phyloP scores from a whole-genome alignment of 1,140 invertebrate species.

The Meloidogyne floridensis region DNA sequence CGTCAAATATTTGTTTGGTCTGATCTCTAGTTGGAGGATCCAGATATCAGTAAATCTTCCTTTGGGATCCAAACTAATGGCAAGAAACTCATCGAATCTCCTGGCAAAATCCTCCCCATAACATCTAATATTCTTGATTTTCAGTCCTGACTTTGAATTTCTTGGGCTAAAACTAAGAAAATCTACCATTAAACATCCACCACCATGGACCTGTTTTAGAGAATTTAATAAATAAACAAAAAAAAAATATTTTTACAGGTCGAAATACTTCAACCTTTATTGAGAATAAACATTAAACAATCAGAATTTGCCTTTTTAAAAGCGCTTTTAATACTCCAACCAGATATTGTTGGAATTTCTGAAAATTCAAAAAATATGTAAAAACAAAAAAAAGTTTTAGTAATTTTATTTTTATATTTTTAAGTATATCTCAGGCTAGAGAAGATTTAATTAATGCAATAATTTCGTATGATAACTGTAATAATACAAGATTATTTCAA shows the following conservation, averaged over 20 bases:
- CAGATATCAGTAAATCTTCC: no score
- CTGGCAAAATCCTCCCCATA: no score
- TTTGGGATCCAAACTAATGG: no score
- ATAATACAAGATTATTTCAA: neutral
- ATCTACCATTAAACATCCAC: no score
- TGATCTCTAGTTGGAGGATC: no score
- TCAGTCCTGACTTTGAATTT: no score
- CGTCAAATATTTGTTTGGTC: no score
- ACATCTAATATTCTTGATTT: no score
- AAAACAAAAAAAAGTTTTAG: neutral
- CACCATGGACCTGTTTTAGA: no score
- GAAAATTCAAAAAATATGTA: slow-evolving; percentile 16
- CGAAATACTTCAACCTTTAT: slow-evolving; percentile 15
- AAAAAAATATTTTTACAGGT: neutral
- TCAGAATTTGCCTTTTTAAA: slow-evolving; percentile 21
- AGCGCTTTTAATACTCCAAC: slow-evolving; percentile 14
- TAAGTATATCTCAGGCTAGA: neutral
- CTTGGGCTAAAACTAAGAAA: no score
- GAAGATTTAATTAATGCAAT: neutral
- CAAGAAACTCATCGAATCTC: no score
- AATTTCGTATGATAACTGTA: neutral
- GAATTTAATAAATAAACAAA: neutral
- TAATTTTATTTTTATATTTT: neutral
- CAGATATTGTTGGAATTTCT: slow-evolving; percentile 4
- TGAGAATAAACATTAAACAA: slow-evolving; percentile 11